Conservation (phyloP, 23 tunicate genomes). For the Trididemnum nubilum region DNA sequence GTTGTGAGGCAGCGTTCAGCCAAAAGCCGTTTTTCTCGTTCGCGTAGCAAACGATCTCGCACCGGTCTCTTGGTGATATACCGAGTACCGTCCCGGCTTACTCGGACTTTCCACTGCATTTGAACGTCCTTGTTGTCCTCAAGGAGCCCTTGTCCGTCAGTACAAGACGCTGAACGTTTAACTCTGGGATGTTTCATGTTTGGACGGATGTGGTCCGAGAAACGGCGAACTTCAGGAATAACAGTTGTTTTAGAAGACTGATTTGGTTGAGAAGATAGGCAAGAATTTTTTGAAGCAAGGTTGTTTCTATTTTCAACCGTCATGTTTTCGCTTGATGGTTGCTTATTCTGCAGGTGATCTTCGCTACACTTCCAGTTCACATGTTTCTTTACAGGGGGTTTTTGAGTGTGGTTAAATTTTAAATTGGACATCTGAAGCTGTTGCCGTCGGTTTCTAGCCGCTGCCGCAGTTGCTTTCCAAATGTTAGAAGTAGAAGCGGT, state of each 20-base stretch:
- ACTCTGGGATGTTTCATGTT: conserved; percentile 12
- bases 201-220: conserved; percentile 28
- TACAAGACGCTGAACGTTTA: conserved; percentile 25
- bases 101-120: conserved; percentile 64
- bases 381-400: neutral
- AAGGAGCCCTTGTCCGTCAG: neutral
- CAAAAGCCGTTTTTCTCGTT: conserved; percentile 51
- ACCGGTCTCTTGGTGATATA: conserved; percentile 77
- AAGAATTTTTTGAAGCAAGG: neutral
- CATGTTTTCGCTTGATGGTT: neutral
- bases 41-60: conserved; percentile 44
- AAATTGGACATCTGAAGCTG: neutral
- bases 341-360: neutral
- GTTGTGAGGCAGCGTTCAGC: conserved; percentile 58
- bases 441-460: conserved; percentile 43
- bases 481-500: conserved; percentile 53
- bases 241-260: too few species aligned
- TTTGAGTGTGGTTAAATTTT: neutral
- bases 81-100: conserved; percentile 62
- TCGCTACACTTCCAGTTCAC: neutral
- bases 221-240: conserved; percentile 33
- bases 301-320: neutral
- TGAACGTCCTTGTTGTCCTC: conserved; percentile 25
- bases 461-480: conserved; percentile 58
- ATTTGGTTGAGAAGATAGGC: too few species aligned